Evolutionary conservation across 2,113 vertebrate species (phyloP).

Genomic region (Crotalus tigris): DNA sequence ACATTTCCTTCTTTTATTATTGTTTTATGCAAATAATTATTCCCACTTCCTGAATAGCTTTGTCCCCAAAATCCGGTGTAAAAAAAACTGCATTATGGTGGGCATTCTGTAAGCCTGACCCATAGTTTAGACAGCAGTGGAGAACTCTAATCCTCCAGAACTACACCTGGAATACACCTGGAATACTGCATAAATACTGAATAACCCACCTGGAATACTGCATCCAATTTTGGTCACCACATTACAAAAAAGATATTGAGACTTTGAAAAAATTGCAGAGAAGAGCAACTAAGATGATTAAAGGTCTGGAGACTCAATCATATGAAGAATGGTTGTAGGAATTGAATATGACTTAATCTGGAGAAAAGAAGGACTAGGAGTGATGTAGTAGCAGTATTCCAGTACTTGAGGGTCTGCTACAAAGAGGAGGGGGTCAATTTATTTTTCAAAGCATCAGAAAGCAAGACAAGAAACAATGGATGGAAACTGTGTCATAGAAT

Average conservation of each 20-base stretch:
- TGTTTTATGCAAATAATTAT: background rate
- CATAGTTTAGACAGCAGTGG: background rate
- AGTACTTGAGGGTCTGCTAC: background rate
- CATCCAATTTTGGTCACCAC: background rate
- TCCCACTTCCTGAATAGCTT: background rate
- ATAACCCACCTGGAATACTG: background rate
- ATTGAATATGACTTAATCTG: background rate
- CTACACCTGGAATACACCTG: background rate
- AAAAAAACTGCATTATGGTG: background rate
- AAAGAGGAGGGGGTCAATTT: background rate
- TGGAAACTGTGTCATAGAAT: background rate
- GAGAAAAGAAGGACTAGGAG: background rate
- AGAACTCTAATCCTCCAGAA: background rate
- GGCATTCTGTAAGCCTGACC: background rate
- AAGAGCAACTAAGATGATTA: background rate
- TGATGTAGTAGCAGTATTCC: background rate
- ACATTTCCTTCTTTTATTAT: background rate
- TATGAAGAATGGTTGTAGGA: background rate
- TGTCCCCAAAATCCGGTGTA: background rate
- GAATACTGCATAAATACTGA: background rate
- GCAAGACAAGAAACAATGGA: background rate
- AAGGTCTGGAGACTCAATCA: background rate
- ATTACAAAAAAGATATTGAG: background rate
- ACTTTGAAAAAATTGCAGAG: background rate
- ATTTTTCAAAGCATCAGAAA: background rate